A percentile compares a stretch with the other conserved stretches of the same genome.
These are phyloP conservation scores for Cosmia pyralina DNA, from an alignment of 2,888 invertebrate species.

Conservation along the genomic window DNA sequence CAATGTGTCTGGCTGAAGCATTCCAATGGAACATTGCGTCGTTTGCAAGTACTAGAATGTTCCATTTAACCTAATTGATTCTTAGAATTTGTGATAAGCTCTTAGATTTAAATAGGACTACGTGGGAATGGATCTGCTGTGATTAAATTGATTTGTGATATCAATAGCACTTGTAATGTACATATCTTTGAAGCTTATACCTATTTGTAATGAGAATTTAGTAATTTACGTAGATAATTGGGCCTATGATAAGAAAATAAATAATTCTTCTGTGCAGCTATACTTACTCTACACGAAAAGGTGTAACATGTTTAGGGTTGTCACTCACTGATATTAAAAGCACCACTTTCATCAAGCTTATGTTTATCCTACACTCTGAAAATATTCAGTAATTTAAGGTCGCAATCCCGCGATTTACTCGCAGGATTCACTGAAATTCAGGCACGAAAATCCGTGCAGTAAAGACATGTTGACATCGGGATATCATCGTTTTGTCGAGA, in stretches of 20 bases:
- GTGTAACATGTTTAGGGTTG: not conserved
- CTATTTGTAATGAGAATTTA: not conserved
- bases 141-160: not conserved
- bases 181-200: not conserved
- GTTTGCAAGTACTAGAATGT: conserved; percentile 35
- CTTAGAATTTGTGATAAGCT: conserved; percentile 40
- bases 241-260: too few relatives aligned
- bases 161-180: not conserved
- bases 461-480: conserved; percentile 16
- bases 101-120: conserved; percentile 31
- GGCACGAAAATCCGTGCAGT: not conserved
- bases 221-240: not conserved
- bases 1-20: conserved; percentile 6
- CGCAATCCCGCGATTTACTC: not conserved
- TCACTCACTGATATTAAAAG: not conserved
- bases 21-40: conserved; percentile 25
- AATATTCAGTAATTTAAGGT: not conserved
- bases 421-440: not conserved
- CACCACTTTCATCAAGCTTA: conserved; percentile 2
- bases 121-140: conserved; percentile 23
- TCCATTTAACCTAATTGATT: conserved; percentile 46
- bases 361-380: not conserved
- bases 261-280: not conserved
- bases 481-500: conserved; percentile 11
- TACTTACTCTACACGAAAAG: not conserved